Percentiles rank a stretch among this genome's conserved stretches.
Conservation (phyloP, 2,113 vertebrate species). For the Misgurnus anguillicaudatus region DNA sequence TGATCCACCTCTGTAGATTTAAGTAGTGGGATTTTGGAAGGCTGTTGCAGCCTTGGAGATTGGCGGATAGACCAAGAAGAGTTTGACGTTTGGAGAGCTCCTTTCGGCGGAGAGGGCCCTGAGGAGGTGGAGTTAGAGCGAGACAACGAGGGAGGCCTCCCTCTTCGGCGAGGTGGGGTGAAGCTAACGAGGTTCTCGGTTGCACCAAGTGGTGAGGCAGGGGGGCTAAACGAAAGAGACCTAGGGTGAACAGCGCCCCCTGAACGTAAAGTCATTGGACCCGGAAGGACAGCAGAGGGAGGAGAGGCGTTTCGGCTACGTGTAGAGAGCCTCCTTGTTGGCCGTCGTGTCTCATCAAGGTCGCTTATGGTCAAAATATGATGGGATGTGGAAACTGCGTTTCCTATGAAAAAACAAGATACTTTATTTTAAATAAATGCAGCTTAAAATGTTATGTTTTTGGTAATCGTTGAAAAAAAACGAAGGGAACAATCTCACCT, state of each 20-base stretch:
- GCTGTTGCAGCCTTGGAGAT: conserved; percentile 62
- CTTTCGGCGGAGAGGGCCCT: conserved; percentile 69
- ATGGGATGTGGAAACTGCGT: conserved; percentile 75
- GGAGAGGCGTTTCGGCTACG: conserved; percentile 75
- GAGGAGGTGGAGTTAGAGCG: conserved; percentile 72
- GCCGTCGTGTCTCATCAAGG: conserved; percentile 78
- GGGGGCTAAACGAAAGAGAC: conserved; percentile 65
- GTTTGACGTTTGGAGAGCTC: conserved; percentile 27
- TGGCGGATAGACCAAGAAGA: conserved; percentile 46
- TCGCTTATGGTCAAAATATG: conserved; percentile 85
- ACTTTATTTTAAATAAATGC: too few species aligned
- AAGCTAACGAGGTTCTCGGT: conserved; percentile 51
- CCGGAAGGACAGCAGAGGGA: conserved; percentile 63
- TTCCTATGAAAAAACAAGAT: conserved; percentile 63
- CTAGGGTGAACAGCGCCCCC: conserved; percentile 60
- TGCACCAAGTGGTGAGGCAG: conserved; percentile 58
- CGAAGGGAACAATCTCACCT: conserved; percentile 62
- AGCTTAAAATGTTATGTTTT: background rate
- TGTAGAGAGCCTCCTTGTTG: conserved; percentile 72
- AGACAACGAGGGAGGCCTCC: conserved; percentile 66
- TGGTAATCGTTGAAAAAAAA: too few species aligned
- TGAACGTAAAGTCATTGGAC: conserved; percentile 72
- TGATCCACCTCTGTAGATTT: conserved; percentile 67
- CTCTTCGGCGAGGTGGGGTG: conserved; percentile 65
- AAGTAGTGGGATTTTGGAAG: conserved; percentile 65